These are phyloP conservation scores for Steinernema scapterisci DNA, from an alignment of 2,888 invertebrate genomes.

Conservation along the genomic window DNA sequence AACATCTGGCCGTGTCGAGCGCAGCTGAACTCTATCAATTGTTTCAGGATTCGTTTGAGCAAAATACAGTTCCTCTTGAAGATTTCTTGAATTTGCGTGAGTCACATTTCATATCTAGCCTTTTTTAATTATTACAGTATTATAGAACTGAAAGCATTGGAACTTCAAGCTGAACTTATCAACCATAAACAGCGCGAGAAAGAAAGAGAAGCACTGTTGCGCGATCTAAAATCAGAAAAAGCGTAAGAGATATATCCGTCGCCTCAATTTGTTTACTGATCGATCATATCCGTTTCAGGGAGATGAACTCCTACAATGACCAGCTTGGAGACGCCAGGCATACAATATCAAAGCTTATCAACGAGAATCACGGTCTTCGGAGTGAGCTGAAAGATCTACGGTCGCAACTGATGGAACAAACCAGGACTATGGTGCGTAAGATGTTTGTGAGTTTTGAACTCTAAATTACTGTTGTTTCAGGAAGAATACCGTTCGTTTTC, in stretches of 20 bases:
- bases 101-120: background rate
- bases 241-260: background rate
- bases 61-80: background rate
- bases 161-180: background rate
- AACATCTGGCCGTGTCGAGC: background rate
- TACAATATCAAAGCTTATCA: slow-evolving; percentile 1
- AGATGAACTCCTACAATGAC: background rate
- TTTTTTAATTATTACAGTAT: background rate
- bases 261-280: no score
- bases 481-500: slow-evolving; percentile 16
- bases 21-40: background rate
- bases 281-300: no score
- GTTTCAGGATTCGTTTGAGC: slow-evolving; percentile 6
- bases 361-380: background rate
- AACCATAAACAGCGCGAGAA: background rate
- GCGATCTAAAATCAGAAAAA: background rate
- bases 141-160: slow-evolving; percentile 6
- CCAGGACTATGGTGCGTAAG: background rate
- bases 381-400: background rate
- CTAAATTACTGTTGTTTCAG: background rate
- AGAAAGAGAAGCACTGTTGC: background rate
- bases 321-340: slow-evolving; percentile 7
- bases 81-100: slow-evolving; percentile 5
- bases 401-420: background rate
- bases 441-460: no score